phyloP scores from a whole-genome alignment of 1,140 invertebrate genomes.

The Oreohelix idahoensis region DNA sequence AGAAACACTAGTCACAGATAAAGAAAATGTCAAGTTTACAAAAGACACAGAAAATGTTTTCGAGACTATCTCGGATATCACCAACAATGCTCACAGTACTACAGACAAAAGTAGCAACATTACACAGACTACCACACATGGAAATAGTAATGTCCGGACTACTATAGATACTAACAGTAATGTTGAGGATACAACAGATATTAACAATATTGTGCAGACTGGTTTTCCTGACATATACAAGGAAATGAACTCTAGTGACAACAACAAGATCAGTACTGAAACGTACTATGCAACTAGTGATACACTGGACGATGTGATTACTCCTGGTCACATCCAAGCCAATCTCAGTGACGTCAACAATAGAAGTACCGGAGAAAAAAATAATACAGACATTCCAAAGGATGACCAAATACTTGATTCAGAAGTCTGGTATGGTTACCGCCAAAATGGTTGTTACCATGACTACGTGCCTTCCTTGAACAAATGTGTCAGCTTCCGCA shows the following conservation, averaged over 20 bases:
- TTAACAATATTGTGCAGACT: background rate
- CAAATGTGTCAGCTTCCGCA: too few species aligned
- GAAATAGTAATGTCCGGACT: background rate
- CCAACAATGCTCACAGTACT: background rate
- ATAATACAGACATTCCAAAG: too few species aligned
- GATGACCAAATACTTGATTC: too few species aligned
- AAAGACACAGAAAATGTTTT: background rate
- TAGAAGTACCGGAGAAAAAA: too few species aligned
- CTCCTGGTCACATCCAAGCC: too few species aligned
- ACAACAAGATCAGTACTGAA: background rate
- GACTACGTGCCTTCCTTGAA: too few species aligned
- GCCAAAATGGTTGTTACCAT: too few species aligned
- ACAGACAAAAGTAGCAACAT: background rate
- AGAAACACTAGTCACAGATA: background rate
- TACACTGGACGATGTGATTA: too few species aligned
- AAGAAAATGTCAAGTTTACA: background rate
- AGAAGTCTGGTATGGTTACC: too few species aligned
- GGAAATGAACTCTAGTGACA: background rate
- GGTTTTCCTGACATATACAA: background rate
- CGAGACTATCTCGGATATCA: background rate
- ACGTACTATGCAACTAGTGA: too few species aligned
- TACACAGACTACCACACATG: background rate
- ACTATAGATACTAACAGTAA: background rate
- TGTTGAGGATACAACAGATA: background rate
- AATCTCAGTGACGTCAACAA: too few species aligned